Evolutionary conservation across 2,797 vertebrate genomes (phyloP), one percentile per base, ranked within the genome.

Genomic region (Peromyscus melanophrys): DNA sequence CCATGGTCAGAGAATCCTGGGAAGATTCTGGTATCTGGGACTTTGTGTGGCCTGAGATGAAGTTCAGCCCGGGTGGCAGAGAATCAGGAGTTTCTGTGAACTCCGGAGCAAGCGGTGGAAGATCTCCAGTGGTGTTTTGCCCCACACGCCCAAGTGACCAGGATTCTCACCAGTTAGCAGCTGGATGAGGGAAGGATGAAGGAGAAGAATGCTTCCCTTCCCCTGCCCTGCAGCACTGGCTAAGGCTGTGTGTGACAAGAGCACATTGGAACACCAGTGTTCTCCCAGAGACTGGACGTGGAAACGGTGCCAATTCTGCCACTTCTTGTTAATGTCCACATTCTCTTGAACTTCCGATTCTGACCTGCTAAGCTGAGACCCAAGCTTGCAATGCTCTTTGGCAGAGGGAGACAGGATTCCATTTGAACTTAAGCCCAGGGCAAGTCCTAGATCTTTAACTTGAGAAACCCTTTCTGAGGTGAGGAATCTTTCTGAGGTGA

Each of bases 351-450:
- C 40, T 80, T 96, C 13, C 76, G 27, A 69, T 71, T 90, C 63
- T 55, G 84, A 23, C 52, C 83, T 94, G 29, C 46, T 7, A 77
- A 49, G 88, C 29, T 77, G n/a, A 84, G 67, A 81, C 13, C n/a
- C 14, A 40, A 89, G 81, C 27, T 83, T 82, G 63, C 19, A 65
- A 69, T 27, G 65, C 73, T 46, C 59, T 40, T 4, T 85, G 63
- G 37, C 75, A 55, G 46, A 49, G 23, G 46, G 37, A 82, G 34
- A 61, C 49, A 75, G 31, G 52, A 88, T 46, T 96, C 63, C 52
- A 4, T 27, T 75, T 25, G 55, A 93, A 88, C 34, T 96, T 93
- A 88, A 85, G 57, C 40, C 75, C 61, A 73, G 89, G 89, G 31
- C 91, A 92, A 86, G 40, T 34, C 25, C 4, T 0, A 23, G 46